Percentiles rank a stretch among this genome's conserved stretches.
phyloP scores from a whole-genome alignment of 2,797 vertebrate genomes.

The Xyrichtys novacula region DNA sequence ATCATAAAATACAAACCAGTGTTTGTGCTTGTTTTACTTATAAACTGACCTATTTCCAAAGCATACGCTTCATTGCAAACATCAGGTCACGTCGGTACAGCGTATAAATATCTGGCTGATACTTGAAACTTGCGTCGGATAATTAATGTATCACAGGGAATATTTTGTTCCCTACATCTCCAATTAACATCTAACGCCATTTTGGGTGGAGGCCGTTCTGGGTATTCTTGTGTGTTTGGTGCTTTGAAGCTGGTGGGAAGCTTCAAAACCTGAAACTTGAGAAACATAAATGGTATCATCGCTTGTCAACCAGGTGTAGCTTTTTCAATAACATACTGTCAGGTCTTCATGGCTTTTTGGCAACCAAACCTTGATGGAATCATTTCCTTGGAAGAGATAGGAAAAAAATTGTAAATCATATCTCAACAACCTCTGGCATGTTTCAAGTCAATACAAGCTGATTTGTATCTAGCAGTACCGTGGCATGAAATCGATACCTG shows the following conservation, averaged over 20 bases:
- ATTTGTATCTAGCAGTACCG: neutral
- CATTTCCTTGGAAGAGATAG: constrained; percentile 11
- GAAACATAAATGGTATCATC: neutral
- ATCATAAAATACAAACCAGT: neutral
- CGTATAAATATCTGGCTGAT: constrained; percentile 2
- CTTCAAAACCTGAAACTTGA: constrained; percentile 5
- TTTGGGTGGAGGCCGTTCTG: neutral
- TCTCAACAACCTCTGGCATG: neutral
- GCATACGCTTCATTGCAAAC: neutral
- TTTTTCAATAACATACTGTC: neutral
- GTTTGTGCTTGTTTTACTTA: neutral
- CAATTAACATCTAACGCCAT: neutral
- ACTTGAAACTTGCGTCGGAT: constrained; percentile 10
- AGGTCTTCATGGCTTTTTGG: neutral
- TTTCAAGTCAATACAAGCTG: constrained; percentile 32
- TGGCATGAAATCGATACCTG: neutral
- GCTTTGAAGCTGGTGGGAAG: constrained; percentile 10
- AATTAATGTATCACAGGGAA: constrained; percentile 4
- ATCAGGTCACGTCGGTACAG: neutral
- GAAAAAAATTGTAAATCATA: constrained; percentile 16
- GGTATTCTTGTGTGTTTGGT: neutral
- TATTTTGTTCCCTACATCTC: constrained; percentile 9
- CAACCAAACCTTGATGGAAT: constrained; percentile 9
- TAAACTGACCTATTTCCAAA: neutral
- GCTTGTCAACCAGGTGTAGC: neutral